Evolutionary conservation across 2,797 vertebrate genomes (phyloP).

Genomic region (Scolopax bukidnonensis): DNA sequence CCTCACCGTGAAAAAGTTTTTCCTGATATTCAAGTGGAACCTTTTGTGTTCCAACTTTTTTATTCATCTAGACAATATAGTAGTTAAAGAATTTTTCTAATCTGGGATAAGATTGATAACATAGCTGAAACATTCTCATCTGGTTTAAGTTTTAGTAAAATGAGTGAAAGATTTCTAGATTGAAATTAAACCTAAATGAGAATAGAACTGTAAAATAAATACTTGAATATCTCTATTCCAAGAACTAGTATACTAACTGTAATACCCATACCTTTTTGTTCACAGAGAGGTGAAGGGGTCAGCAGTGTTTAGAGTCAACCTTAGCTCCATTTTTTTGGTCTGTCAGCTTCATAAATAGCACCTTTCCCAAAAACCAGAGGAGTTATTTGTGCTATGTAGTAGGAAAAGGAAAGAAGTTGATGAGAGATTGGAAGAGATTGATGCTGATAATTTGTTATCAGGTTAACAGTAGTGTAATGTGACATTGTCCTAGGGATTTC

Average conservation of each 20-base stretch:
- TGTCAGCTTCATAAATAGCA: neutral
- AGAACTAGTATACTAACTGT: neutral
- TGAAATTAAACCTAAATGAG: neutral
- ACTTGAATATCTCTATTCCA: neutral
- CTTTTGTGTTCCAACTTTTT: too few relatives aligned
- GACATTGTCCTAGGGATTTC: neutral
- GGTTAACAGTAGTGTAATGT: neutral
- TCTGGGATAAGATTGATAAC: too few relatives aligned
- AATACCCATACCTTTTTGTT: neutral
- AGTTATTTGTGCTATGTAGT: neutral
- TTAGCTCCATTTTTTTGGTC: too few relatives aligned
- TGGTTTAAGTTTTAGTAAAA: neutral
- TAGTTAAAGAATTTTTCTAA: neutral
- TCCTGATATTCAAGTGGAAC: too few relatives aligned
- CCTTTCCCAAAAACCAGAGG: neutral
- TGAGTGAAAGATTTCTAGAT: neutral
- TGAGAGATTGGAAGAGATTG: neutral
- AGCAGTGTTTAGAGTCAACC: neutral
- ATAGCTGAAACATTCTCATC: neutral
- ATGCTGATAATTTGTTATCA: neutral
- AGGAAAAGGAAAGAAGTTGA: neutral
- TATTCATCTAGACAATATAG: neutral
- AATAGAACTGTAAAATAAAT: neutral
- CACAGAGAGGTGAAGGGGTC: neutral
- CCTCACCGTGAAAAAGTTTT: too few relatives aligned